Evolutionary conservation across 2,797 vertebrate genomes (phyloP), one percentile per base, ranked within the genome.

Genomic region (Oreochromis mossambicus): DNA sequence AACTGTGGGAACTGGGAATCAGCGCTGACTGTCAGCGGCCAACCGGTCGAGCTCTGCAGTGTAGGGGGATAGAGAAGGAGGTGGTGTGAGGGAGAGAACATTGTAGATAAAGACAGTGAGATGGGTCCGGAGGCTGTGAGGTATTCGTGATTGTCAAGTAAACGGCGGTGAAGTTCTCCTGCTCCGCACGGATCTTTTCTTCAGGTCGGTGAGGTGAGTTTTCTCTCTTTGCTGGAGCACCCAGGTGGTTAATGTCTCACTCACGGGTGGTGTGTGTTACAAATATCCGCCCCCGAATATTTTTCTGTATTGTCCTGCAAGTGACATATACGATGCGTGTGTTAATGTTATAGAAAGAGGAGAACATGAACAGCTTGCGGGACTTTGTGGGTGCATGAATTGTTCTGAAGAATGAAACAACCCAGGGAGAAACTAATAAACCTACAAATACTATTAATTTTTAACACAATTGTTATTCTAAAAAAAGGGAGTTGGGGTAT

Each of bases 131-230:
- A 93, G 91, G 80, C 85, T 79, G 86, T 46, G 89, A 93, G 87
- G 80, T 80, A 91, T 91, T 89, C 91, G 84, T 95, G 93, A 96
- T 93, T 91, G 89, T 93, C 89, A 90, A 92, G 92, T 92, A 73
- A 89, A 90, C 91, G 87, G 89, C 88, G 86, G 93, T 81, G 94
- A 96, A 96, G 94, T 95, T 96, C 43, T 73, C 88, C 85, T 83
- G 85, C 91, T 94, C 84, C 86, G 77, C 91, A 91, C 88, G 86
- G 90, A 92, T 94, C 92, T 92, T 88, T 91, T 89, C 88, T 89
- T 87, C 91, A 87, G 92, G 91, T 94, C 91, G 84, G 58, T 88
- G 82, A 95, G 94, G 95, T 96, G 94, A 96, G 95, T 95, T 93
- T 87, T 80, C 80, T 84, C 77, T 86, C 83, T 78, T 84, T 84